phyloP scores from a whole-genome alignment of 2,797 vertebrate species.

The Yasuhikotakia modesta region DNA sequence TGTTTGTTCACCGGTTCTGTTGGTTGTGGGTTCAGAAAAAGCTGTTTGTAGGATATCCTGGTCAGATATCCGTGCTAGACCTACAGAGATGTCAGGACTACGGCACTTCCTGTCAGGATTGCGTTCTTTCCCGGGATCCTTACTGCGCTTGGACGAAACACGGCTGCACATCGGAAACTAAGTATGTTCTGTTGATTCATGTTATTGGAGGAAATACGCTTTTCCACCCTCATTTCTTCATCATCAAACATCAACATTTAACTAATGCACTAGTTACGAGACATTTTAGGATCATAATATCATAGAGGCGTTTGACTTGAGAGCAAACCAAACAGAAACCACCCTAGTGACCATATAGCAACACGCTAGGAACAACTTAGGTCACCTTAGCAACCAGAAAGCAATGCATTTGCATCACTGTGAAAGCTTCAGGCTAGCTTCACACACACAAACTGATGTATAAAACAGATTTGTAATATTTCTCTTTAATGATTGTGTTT shows the following conservation, averaged over 20 bases:
- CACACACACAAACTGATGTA: background rate
- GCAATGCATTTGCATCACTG: background rate
- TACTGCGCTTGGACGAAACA: constrained; percentile 77
- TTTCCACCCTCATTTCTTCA: background rate
- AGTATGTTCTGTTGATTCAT: constrained; percentile 59
- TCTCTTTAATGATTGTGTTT: constrained; percentile 37
- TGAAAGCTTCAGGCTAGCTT: background rate
- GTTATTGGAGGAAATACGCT: background rate
- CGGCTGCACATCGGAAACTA: constrained; percentile 66
- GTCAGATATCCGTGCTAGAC: constrained; percentile 70
- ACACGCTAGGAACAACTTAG: background rate
- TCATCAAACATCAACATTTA: background rate
- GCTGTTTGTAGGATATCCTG: constrained; percentile 73
- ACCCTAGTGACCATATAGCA: background rate
- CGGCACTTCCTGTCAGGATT: constrained; percentile 71
- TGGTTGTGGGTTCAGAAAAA: constrained; percentile 68
- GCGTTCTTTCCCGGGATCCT: constrained; percentile 78
- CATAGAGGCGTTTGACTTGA: background rate
- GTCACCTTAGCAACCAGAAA: background rate
- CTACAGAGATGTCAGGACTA: constrained; percentile 75
- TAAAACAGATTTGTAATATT: background rate
- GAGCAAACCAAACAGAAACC: background rate
- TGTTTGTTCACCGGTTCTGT: background rate
- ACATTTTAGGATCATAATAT: background rate
- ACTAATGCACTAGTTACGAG: background rate